Conservation (phyloP, 2,113 vertebrate species). For the Bungarus multicinctus region DNA sequence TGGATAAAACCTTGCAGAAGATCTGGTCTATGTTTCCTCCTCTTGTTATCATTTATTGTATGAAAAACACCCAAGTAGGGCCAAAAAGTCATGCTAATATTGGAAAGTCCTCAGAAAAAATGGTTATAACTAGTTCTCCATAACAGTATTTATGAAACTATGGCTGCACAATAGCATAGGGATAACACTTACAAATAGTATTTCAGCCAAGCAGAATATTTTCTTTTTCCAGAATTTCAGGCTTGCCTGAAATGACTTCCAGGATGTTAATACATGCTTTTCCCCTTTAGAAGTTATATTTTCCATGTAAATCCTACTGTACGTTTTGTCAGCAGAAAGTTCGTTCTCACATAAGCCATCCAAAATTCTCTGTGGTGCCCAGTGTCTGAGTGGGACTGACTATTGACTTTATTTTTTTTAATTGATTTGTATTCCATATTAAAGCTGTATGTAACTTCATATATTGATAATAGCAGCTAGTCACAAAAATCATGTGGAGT, state of each 20-base stretch:
- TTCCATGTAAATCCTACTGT: conserved; percentile 7
- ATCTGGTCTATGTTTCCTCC: background rate
- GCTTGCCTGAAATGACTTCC: conserved; percentile 10
- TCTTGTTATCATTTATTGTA: background rate
- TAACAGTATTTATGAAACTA: background rate
- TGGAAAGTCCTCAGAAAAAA: background rate
- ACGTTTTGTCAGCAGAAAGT: background rate
- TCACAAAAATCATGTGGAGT: conserved; percentile 61
- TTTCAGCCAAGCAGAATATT: background rate
- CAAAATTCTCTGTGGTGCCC: conserved; percentile 31
- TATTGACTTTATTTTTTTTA: conserved; percentile 61
- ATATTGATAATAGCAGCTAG: conserved; percentile 62
- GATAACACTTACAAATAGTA: background rate
- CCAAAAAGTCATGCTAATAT: background rate
- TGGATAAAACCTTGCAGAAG: background rate
- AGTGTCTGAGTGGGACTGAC: conserved; percentile 40
- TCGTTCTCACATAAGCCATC: background rate
- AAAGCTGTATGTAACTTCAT: conserved; percentile 66
- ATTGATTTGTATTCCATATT: conserved; percentile 64
- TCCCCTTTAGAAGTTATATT: background rate
- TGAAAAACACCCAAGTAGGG: background rate
- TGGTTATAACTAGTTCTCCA: background rate
- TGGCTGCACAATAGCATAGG: background rate
- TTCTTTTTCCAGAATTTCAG: conserved; percentile 16
- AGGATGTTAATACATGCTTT: conserved; percentile 10